phyloP scores from a whole-genome alignment of 2,888 invertebrate species.

The Blomia tropicalis region DNA sequence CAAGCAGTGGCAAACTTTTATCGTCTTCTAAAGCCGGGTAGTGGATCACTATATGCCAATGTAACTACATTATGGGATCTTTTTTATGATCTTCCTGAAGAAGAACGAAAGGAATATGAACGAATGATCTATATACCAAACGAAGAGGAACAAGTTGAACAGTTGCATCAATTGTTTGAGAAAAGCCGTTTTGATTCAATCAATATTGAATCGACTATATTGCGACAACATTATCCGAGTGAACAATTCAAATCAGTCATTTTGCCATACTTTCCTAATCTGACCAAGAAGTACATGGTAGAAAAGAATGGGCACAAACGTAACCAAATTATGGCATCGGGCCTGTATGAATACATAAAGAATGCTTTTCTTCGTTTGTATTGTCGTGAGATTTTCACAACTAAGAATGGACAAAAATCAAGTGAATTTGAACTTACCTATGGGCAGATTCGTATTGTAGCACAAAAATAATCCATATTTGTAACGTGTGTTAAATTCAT shows the following conservation, averaged over 20 bases:
- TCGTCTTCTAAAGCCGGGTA: conserved; percentile 15
- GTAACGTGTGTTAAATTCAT: not conserved
- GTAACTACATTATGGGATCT: conserved; percentile 21
- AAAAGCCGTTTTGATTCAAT: conserved; percentile 8
- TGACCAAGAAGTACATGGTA: conserved; percentile 21
- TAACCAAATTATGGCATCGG: conserved; percentile 18
- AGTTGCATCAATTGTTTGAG: not conserved
- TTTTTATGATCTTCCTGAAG: conserved; percentile 12
- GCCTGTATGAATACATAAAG: conserved; percentile 17
- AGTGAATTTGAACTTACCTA: conserved; percentile 18
- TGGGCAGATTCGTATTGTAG: conserved; percentile 20
- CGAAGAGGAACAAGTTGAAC: conserved; percentile 18
- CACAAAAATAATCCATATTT: conserved; percentile 14
- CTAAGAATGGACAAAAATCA: not conserved
- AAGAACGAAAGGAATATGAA: conserved; percentile 7
- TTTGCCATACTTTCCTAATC: conserved; percentile 23
- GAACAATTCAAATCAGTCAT: conserved; percentile 19
- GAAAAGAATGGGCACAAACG: conserved; percentile 20
- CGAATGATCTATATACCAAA: conserved; percentile 10
- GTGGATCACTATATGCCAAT: conserved; percentile 19
- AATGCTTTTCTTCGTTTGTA: conserved; percentile 17
- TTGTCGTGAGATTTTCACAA: conserved; percentile 14
- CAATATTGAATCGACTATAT: conserved; percentile 13
- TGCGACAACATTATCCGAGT: conserved; percentile 16
- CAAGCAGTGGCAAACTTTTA: conserved; percentile 3